These are phyloP conservation scores for Actinopyga echinites DNA, from an alignment of 53 echinoderm and acorn worm genomes.

Conservation along the genomic window DNA sequence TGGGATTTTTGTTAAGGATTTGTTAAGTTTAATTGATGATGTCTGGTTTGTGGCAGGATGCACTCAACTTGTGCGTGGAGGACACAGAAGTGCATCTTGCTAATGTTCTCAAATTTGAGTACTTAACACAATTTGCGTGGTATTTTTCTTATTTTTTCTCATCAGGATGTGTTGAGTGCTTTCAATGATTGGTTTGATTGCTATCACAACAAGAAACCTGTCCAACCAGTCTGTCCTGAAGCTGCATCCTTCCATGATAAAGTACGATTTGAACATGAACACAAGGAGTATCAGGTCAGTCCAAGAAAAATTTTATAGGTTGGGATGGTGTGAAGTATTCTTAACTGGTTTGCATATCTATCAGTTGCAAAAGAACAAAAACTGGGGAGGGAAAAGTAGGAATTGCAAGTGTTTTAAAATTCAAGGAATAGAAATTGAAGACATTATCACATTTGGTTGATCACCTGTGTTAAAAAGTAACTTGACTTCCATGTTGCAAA, in stretches of 20 bases:
- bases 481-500: too few species aligned
- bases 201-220: slow-evolving; percentile 85
- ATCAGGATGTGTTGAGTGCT: slow-evolving; percentile 78
- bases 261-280: slow-evolving; percentile 91
- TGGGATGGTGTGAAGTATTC: neutral
- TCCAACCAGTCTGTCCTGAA: slow-evolving; percentile 49
- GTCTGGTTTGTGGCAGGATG: too few species aligned
- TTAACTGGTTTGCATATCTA: too few species aligned
- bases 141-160: neutral
- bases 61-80: too few species aligned
- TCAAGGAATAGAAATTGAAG: neutral
- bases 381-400: neutral
- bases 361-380: neutral
- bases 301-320: neutral
- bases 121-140: too few species aligned
- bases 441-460: too few species aligned
- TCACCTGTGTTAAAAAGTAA: too few species aligned
- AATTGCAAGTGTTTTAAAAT: neutral
- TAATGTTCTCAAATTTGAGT: too few species aligned
- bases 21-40: too few species aligned
- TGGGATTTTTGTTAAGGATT: too few species aligned
- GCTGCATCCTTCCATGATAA: slow-evolving; percentile 85
- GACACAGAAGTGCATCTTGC: too few species aligned
- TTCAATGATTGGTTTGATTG: slow-evolving; percentile 98
- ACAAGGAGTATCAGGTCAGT: slow-evolving; percentile 82